These are phyloP conservation scores for Athalia rosae DNA, from an alignment of 2,888 invertebrate genomes.

Conservation along the genomic window DNA sequence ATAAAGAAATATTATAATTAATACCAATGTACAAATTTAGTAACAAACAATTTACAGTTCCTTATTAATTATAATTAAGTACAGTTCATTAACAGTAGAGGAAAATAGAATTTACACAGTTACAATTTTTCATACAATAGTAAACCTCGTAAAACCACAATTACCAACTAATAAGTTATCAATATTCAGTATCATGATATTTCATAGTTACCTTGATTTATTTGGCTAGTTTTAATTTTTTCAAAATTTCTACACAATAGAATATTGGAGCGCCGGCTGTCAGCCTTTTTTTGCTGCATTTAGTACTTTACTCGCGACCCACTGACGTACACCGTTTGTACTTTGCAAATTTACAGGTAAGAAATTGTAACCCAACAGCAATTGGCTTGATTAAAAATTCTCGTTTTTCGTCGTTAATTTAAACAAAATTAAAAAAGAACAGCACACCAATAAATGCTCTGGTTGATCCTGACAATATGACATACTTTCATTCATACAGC, in stretches of 20 bases:
- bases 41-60: constrained; percentile 57
- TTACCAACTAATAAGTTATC: constrained; percentile 45
- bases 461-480: background rate
- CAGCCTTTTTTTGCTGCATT: constrained; percentile 53
- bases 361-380: constrained; percentile 32
- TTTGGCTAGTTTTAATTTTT: constrained; percentile 20
- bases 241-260: constrained; percentile 36
- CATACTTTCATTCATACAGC: background rate
- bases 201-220: constrained; percentile 44
- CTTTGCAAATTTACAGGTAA: constrained; percentile 29
- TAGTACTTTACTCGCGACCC: constrained; percentile 53
- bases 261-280: constrained; percentile 57
- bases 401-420: background rate
- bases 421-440: background rate
- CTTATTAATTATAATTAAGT: constrained; percentile 60
- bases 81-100: constrained; percentile 62
- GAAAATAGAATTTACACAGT: constrained; percentile 45
- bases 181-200: constrained; percentile 41
- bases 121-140: constrained; percentile 44
- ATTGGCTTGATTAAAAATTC: background rate
- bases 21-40: constrained; percentile 52
- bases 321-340: constrained; percentile 35
- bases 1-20: constrained; percentile 65
- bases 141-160: constrained; percentile 42
- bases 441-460: background rate